Conservation (phyloP, 1,140 invertebrate species). For the Zaprionus tsacasi region DNA sequence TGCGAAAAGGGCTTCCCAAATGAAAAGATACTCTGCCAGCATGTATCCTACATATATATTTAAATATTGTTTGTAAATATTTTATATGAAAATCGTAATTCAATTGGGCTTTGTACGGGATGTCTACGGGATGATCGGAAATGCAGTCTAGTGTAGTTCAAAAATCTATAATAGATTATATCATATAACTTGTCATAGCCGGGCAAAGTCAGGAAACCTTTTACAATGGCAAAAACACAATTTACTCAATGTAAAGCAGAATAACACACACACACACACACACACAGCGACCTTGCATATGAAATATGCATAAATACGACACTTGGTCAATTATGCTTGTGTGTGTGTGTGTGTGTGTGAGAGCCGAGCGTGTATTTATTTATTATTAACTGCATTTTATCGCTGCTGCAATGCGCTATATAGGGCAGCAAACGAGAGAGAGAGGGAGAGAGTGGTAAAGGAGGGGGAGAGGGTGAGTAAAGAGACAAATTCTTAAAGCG, state of each 20-base stretch:
- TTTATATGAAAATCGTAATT: neutral
- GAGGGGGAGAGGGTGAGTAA: neutral
- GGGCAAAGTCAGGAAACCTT: neutral
- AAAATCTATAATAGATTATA: neutral
- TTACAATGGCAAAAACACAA: conserved; percentile 16
- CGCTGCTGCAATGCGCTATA: conserved; percentile 16
- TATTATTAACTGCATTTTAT: conserved; percentile 42
- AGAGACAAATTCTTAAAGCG: conserved; percentile 53
- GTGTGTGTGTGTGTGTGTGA: conserved; percentile 2
- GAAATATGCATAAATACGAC: conserved; percentile 43
- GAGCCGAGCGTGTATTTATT: conserved; percentile 21
- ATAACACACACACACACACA: conserved; percentile 1
- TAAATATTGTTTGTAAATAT: neutral
- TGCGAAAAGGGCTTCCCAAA: neutral
- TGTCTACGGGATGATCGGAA: too few relatives aligned
- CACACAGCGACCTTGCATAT: conserved; percentile 31
- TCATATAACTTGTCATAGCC: neutral
- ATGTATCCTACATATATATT: neutral
- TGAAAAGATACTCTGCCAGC: neutral
- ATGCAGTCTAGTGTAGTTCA: neutral
- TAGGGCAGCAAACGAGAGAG: neutral
- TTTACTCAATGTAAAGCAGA: conserved; percentile 16
- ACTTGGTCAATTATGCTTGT: conserved; percentile 28
- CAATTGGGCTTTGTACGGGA: neutral
- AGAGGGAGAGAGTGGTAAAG: neutral